Conservation (phyloP, 2,888 invertebrate genomes). For the Eustalomyia histrio region DNA sequence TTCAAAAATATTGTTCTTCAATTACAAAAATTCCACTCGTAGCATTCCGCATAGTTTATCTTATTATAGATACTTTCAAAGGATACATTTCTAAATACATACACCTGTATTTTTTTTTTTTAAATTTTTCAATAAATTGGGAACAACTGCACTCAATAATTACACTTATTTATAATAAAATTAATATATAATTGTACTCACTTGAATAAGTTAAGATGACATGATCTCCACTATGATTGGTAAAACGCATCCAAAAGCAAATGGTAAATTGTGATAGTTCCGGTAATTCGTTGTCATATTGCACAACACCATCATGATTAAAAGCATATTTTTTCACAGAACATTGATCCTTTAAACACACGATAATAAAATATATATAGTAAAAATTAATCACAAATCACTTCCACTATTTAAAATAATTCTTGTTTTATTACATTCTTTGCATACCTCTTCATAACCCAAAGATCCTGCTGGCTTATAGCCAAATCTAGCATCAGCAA, state of each 20-base stretch:
- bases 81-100: no score
- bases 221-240: slow-evolving; percentile 90
- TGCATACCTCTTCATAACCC: slow-evolving; percentile 67
- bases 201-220: slow-evolving; percentile 90
- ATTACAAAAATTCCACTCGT: no score
- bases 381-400: not conserved
- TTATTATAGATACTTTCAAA: no score
- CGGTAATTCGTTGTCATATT: slow-evolving; percentile 86
- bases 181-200: slow-evolving; percentile 79
- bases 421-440: not conserved
- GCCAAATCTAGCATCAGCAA: slow-evolving; percentile 66
- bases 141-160: not conserved
- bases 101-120: no score
- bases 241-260: slow-evolving; percentile 90
- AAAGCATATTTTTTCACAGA: slow-evolving; percentile 85
- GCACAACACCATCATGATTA: slow-evolving; percentile 85
- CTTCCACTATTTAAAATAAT: slow-evolving; percentile 21
- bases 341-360: slow-evolving; percentile 81
- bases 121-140: not conserved
- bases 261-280: slow-evolving; percentile 91
- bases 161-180: not conserved
- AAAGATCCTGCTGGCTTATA: slow-evolving; percentile 64
- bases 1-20: no score
- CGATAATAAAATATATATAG: slow-evolving; percentile 7
- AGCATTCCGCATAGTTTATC: no score